Conservation (phyloP, 2,888 invertebrate genomes). For the Oscheius sp. region DNA sequence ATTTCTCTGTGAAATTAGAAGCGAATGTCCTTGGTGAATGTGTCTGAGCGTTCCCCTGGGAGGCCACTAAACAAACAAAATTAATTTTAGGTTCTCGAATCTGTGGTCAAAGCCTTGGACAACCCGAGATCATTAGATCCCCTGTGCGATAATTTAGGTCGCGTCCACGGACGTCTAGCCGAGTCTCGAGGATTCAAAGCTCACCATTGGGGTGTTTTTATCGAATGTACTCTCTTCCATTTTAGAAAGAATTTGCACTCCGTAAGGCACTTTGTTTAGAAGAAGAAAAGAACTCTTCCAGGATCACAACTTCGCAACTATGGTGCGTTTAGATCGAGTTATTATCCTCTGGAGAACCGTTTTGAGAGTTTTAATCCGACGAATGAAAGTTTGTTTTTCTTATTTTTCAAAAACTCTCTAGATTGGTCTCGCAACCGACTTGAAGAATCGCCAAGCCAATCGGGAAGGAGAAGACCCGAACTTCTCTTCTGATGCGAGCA, state of each 20-base stretch:
- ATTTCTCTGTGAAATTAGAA: no score
- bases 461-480: constrained; percentile 29
- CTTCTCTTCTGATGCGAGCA: constrained; percentile 7
- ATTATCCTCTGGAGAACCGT: constrained; percentile 57
- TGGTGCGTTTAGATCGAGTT: constrained; percentile 43
- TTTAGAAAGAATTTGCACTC: constrained; percentile 46
- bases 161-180: constrained; percentile 52
- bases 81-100: constrained; percentile 52
- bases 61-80: neutral
- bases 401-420: constrained; percentile 3
- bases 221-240: constrained; percentile 61
- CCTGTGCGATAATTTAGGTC: constrained; percentile 57
- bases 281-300: constrained; percentile 7
- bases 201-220: constrained; percentile 62
- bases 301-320: constrained; percentile 40
- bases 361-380: constrained; percentile 50
- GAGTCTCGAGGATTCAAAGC: constrained; percentile 54
- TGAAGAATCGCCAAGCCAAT: constrained; percentile 51
- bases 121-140: constrained; percentile 50
- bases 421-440: constrained; percentile 51
- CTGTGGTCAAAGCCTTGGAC: constrained; percentile 53
- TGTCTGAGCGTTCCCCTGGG: neutral
- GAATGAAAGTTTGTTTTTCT: constrained; percentile 52
- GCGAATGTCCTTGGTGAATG: constrained; percentile 3
- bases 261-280: neutral